These are phyloP conservation scores for Vidua chalybeata DNA, from an alignment of 2,113 vertebrate genomes.

Conservation along the genomic window DNA sequence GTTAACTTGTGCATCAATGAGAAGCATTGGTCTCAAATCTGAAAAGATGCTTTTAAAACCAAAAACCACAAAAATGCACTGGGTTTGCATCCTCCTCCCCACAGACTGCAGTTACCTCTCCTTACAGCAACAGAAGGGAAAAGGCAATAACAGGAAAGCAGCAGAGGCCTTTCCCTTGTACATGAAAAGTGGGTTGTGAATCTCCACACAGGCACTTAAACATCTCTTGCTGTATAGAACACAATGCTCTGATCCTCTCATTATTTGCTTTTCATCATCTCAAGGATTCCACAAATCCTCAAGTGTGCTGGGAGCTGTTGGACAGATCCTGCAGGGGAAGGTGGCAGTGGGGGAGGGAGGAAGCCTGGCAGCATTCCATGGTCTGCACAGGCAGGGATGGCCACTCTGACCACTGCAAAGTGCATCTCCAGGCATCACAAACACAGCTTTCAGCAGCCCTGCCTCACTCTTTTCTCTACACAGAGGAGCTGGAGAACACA, in stretches of 20 bases:
- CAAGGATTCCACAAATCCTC: not conserved
- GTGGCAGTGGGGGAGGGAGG: not conserved
- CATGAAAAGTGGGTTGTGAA: not conserved
- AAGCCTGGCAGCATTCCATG: not conserved
- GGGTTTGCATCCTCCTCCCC: not conserved
- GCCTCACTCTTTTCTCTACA: not conserved
- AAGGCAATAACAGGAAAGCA: not conserved
- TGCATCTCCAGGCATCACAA: not conserved
- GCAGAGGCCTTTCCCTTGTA: not conserved
- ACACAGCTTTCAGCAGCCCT: not conserved
- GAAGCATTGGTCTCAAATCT: not conserved
- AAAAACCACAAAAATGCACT: not conserved
- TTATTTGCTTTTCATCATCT: slow-evolving; percentile 14
- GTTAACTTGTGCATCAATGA: not conserved
- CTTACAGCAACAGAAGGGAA: not conserved
- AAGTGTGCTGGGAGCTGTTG: not conserved
- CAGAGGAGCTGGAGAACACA: not conserved
- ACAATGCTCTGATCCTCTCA: not conserved
- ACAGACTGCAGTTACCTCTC: not conserved
- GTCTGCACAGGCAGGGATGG: not conserved
- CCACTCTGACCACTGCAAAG: not conserved
- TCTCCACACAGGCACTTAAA: not conserved
- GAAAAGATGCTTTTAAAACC: not conserved
- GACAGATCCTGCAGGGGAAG: not conserved
- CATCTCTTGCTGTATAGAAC: not conserved